phyloP scores from a whole-genome alignment of 1,140 invertebrate genomes.

The Aphelinus atriplicis region DNA sequence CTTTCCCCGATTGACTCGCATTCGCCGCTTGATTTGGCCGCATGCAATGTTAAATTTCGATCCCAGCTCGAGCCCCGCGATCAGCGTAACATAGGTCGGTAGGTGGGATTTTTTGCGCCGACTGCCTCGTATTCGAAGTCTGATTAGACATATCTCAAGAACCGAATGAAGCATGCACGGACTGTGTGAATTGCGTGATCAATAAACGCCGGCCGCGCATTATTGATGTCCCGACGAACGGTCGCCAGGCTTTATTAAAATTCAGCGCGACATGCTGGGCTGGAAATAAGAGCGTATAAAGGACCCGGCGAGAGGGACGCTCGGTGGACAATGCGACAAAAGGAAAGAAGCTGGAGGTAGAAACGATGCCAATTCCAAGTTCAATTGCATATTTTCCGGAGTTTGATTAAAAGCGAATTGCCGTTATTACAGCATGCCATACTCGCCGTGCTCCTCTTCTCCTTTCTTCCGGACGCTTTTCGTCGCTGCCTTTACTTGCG shows the following conservation, averaged over 20 bases:
- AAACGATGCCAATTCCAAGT: conserved; percentile 31
- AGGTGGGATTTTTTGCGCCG: no score
- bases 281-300: conserved; percentile 15
- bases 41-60: not conserved
- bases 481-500: not conserved
- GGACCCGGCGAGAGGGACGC: not conserved
- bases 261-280: conserved; percentile 16
- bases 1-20: no score
- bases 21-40: not conserved
- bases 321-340: not conserved
- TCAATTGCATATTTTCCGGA: conserved; percentile 32
- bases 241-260: conserved; percentile 17
- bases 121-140: no score
- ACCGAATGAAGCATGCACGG: no score
- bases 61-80: not conserved
- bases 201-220: not conserved
- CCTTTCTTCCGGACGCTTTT: not conserved
- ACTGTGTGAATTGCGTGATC: no score
- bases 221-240: conserved; percentile 7
- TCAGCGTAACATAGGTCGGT: no score
- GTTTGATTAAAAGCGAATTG: conserved; percentile 38
- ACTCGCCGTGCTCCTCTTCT: not conserved
- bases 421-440: conserved; percentile 28
- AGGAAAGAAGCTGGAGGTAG: not conserved
- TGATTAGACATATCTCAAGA: no score